Evolutionary conservation across 2,888 invertebrate genomes (phyloP), one percentile per base, ranked within the genome.

Genomic region (Selenia dentaria): DNA sequence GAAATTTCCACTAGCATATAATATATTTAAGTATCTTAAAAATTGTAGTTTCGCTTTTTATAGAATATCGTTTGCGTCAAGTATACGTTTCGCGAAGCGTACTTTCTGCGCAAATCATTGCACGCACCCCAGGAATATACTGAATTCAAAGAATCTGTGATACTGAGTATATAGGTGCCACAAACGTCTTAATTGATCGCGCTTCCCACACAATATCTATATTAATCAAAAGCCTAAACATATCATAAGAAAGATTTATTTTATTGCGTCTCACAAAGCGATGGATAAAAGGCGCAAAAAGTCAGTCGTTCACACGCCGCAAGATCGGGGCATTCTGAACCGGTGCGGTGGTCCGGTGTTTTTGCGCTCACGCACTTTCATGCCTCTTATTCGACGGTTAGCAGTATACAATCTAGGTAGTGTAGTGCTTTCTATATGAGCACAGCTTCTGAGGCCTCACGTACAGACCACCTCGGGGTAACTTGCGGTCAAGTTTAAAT

Each of bases 291-390:
- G 38, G 43, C 12, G 43, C 48, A 57, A 57, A 57, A 54, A 54
- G 48, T 33, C 27, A 14, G 42, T 5, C 45, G 47, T 51, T 57
- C 54, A 48, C 57, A 54, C 54, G 47, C 36, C 34, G 42, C 44
- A 44, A 49, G 56, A 54, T 49, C 46, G 36, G 38, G 73, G 72
- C 74, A 84, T 83, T 78, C 81, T 79, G 53, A 68, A 66, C 70
- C 73, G 64, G 67, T 63, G 64, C 73, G 64, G 67, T 63, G 64
- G 67, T 64, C 58, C 63, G 62, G 57, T 74, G 79, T 83, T 83
- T 83, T 79, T 76, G 74, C 74, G 64, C 70, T 63, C 65, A 79
- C 84, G 81, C 83, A 83, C 86, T 86, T 87, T 86, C 85, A 78
- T 85, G 77, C 74, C 68, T 58, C 61, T 64, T 68, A 70, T 74